These are phyloP conservation scores for Erebia epiphron DNA, from an alignment of 2,888 invertebrate species.

Conservation along the genomic window DNA sequence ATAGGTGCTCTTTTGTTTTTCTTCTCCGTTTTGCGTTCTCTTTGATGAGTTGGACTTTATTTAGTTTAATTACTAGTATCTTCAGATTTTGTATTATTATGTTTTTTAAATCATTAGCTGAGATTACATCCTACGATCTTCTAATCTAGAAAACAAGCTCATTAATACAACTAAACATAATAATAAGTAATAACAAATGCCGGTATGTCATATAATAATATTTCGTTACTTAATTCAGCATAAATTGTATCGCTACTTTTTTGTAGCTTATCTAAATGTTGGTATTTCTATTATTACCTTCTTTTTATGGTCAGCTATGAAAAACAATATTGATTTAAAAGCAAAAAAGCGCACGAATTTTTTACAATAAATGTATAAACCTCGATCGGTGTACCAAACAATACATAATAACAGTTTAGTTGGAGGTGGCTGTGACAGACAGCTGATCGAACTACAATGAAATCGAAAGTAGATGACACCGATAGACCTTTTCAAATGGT, in stretches of 20 bases:
- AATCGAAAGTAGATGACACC: conserved; percentile 42
- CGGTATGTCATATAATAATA: too few relatives aligned
- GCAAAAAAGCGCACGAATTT: conserved; percentile 19
- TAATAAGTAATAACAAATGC: too few relatives aligned
- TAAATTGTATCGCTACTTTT: background rate
- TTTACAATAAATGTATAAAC: conserved; percentile 14
- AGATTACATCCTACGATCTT: too few relatives aligned
- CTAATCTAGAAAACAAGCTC: too few relatives aligned
- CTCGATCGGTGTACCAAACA: conserved; percentile 19
- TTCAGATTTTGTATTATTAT: background rate
- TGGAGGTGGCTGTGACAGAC: conserved; percentile 33
- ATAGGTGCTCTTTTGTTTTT: background rate
- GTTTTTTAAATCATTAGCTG: background rate
- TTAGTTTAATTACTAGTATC: background rate
- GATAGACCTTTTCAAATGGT: conserved; percentile 34
- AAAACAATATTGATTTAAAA: conserved; percentile 16
- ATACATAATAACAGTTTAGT: conserved; percentile 21
- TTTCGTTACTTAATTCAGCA: background rate
- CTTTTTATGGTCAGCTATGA: conserved; percentile 4
- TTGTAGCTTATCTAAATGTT: conserved; percentile 1
- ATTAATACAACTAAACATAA: too few relatives aligned
- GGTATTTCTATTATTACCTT: conserved; percentile 19
- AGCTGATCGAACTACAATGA: conserved; percentile 38
- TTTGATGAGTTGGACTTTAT: background rate
- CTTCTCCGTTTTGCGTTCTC: background rate